Conservation (phyloP, 2,113 vertebrate species). For the Thalassoma bifasciatum region DNA sequence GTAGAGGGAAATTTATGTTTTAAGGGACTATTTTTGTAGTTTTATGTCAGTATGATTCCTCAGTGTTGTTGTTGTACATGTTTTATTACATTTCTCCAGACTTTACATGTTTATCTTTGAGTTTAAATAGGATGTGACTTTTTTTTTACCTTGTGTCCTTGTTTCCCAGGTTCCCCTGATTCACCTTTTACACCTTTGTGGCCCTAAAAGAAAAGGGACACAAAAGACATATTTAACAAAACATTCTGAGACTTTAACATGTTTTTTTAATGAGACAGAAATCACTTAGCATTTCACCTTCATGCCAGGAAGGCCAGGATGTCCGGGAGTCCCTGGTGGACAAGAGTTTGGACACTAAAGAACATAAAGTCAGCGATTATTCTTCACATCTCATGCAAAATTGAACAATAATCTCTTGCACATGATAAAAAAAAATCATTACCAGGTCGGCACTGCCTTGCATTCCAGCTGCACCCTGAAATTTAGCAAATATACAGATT, state of each 20-base stretch:
- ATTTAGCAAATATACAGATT: constrained; percentile 16
- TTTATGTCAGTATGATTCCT: constrained; percentile 10
- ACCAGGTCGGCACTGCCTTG: constrained; percentile 81
- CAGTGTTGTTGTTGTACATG: not conserved
- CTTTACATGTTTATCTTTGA: not conserved
- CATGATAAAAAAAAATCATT: constrained; percentile 31
- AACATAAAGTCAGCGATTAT: constrained; percentile 38
- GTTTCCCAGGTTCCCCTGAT: constrained; percentile 94
- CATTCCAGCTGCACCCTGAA: constrained; percentile 82
- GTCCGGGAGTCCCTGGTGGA: constrained; percentile 88
- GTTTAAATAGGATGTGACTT: not conserved
- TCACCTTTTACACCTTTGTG: constrained; percentile 97
- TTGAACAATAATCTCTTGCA: not conserved
- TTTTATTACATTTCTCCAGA: constrained; percentile 2
- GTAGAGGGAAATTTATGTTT: constrained; percentile 6
- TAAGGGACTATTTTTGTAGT: constrained; percentile 20
- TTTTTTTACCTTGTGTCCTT: constrained; percentile 94
- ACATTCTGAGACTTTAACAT: not conserved
- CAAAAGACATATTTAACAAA: not conserved
- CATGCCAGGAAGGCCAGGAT: constrained; percentile 95
- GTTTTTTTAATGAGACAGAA: not conserved
- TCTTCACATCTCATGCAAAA: not conserved
- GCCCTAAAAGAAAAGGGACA: constrained; percentile 83
- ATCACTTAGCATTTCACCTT: constrained; percentile 84
- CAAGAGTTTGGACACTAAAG: constrained; percentile 93